These are phyloP conservation scores for Ischnus inquisitorius DNA, from an alignment of 2,888 invertebrate genomes.

Conservation along the genomic window DNA sequence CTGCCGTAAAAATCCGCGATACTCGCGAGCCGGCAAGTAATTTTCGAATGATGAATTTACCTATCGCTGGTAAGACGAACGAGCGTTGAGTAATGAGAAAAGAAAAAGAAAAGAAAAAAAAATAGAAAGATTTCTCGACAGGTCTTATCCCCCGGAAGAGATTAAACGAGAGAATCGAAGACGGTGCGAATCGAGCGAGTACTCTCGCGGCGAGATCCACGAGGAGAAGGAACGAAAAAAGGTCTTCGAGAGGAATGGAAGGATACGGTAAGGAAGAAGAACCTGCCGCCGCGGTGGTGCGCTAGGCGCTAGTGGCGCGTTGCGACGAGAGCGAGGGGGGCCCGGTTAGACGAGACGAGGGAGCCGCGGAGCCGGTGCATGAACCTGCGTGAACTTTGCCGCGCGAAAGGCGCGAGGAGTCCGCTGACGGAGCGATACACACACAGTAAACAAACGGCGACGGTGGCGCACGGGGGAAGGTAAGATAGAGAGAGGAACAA, in stretches of 20 bases:
- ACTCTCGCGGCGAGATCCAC: neutral
- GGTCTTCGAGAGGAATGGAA: conserved; percentile 44
- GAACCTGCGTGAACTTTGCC: conserved; percentile 74
- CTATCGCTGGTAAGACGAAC: neutral
- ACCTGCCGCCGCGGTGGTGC: conserved; percentile 53
- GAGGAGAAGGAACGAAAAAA: neutral
- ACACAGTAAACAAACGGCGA: conserved; percentile 17
- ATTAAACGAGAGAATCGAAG: conserved; percentile 45
- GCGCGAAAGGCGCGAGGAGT: conserved; percentile 62
- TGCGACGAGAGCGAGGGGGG: conserved; percentile 47
- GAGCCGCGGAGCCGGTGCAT: conserved; percentile 67
- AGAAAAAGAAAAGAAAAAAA: too few relatives aligned
- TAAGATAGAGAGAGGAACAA: conserved; percentile 35
- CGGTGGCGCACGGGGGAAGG: conserved; percentile 16
- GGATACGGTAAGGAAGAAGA: conserved; percentile 43
- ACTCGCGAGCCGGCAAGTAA: neutral
- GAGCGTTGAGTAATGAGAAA: neutral
- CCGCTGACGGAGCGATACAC: conserved; percentile 17
- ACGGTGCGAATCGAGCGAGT: conserved; percentile 5
- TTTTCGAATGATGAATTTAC: neutral
- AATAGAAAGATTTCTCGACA: neutral
- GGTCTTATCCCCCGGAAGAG: conserved; percentile 44
- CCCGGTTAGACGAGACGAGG: conserved; percentile 49
- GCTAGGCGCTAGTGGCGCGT: conserved; percentile 33
- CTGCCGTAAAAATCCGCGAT: too few relatives aligned